Conservation (phyloP, 2,888 invertebrate species). For the Dasypogon diadema region DNA sequence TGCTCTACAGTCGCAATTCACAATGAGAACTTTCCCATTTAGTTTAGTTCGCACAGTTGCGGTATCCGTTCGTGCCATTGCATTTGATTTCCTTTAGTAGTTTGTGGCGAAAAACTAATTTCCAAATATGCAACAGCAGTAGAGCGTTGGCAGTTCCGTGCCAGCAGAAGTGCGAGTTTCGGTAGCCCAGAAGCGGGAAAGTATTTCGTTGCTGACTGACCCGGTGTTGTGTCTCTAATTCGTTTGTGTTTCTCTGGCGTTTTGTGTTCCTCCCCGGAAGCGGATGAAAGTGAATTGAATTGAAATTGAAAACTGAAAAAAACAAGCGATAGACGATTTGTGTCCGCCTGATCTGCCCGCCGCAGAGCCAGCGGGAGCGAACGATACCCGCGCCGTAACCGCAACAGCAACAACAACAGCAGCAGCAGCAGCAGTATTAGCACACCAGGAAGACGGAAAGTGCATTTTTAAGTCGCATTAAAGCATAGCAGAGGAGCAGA, state of each 20-base stretch:
- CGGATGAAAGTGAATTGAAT: slow-evolving; percentile 46
- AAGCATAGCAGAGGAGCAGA: background rate
- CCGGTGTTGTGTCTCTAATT: slow-evolving; percentile 8
- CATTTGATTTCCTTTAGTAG: slow-evolving; percentile 12
- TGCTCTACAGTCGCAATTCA: slow-evolving; percentile 26
- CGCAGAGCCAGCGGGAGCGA: too few relatives aligned
- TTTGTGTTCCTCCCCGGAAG: slow-evolving; percentile 27
- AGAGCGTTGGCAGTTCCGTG: background rate
- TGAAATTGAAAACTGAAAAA: too few relatives aligned
- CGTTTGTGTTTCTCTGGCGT: background rate
- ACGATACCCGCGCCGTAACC: background rate
- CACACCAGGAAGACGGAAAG: slow-evolving; percentile 13
- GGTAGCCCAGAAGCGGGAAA: background rate
- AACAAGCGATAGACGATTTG: too few relatives aligned
- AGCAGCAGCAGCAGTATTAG: too few relatives aligned
- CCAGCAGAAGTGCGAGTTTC: background rate
- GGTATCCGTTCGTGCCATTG: slow-evolving; percentile 28
- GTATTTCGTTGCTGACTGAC: background rate
- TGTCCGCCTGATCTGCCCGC: too few relatives aligned
- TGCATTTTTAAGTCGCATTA: slow-evolving; percentile 37
- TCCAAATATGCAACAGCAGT: background rate
- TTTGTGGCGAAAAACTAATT: background rate
- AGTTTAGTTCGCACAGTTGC: slow-evolving; percentile 35
- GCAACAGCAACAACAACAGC: too few relatives aligned
- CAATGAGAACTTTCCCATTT: slow-evolving; percentile 40